A percentile compares a stretch with the other conserved stretches of the same genome.
These are phyloP conservation scores for Rhagoletis pomonella DNA, from an alignment of 1,140 invertebrate genomes.

Conservation along the genomic window DNA sequence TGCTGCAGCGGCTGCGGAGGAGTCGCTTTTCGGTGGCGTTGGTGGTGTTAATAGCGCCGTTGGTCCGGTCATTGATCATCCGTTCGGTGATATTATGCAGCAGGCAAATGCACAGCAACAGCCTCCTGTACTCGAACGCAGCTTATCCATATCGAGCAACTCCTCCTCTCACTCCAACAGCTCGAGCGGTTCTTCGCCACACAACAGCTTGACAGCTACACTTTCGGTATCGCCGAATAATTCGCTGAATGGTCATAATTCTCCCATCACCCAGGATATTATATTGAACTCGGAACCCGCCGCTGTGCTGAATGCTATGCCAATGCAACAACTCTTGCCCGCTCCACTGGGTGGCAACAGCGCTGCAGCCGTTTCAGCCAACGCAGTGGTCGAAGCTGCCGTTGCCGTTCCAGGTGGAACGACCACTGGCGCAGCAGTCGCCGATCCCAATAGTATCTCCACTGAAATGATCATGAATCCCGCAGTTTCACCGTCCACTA, in stretches of 20 bases:
- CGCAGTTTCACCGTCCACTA: constrained; percentile 78
- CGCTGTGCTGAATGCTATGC: constrained; percentile 63
- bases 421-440: constrained; percentile 65
- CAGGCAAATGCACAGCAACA: constrained; percentile 55
- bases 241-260: constrained; percentile 61
- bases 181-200: constrained; percentile 57
- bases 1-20: constrained; percentile 58
- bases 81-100: constrained; percentile 67
- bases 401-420: constrained; percentile 45
- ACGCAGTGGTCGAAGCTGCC: neutral
- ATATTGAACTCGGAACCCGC: constrained; percentile 73
- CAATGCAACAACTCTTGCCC: constrained; percentile 63
- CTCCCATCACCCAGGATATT: constrained; percentile 72
- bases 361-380: neutral
- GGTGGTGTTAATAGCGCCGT: constrained; percentile 54
- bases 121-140: constrained; percentile 64
- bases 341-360: neutral
- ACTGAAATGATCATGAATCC: constrained; percentile 79
- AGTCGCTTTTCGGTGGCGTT: constrained; percentile 41
- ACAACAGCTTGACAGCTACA: constrained; percentile 57
- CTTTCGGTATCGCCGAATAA: constrained; percentile 61
- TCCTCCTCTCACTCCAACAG: constrained; percentile 59
- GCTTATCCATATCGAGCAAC: constrained; percentile 64
- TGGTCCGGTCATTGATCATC: constrained; percentile 66
- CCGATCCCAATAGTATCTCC: constrained; percentile 69